A percentile compares a stretch with the other conserved stretches of the same genome.
Evolutionary conservation across 2,888 invertebrate species (phyloP).

Genomic region (Ephialtes manifestator): DNA sequence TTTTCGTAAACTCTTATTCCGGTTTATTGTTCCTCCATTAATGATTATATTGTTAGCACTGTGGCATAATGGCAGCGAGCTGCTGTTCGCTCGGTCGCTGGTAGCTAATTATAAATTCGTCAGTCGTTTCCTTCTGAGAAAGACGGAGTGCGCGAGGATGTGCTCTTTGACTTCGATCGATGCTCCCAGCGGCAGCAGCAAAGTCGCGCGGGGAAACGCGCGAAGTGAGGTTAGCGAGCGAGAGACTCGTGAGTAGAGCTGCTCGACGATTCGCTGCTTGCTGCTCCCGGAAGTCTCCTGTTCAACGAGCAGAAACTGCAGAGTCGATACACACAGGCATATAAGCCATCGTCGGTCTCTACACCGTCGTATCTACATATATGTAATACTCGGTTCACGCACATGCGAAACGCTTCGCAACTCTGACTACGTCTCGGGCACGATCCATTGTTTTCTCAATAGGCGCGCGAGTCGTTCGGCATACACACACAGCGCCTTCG

Average conservation of each 20-base stretch:
- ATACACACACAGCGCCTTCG: slow-evolving; percentile 29
- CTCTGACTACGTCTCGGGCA: slow-evolving; percentile 31
- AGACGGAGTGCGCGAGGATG: slow-evolving; percentile 63
- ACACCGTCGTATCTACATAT: slow-evolving; percentile 1
- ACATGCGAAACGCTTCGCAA: slow-evolving; percentile 45
- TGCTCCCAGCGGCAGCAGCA: slow-evolving; percentile 54
- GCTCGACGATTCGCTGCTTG: slow-evolving; percentile 47
- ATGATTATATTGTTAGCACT: slow-evolving; percentile 57
- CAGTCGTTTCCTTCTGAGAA: slow-evolving; percentile 66
- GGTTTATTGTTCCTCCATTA: slow-evolving; percentile 66
- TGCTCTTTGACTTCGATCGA: slow-evolving; percentile 71
- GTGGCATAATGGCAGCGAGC: slow-evolving; percentile 4
- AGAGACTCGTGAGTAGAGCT: background rate
- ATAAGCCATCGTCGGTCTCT: slow-evolving; percentile 1
- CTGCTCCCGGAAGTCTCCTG: slow-evolving; percentile 66
- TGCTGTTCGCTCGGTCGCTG: slow-evolving; percentile 28
- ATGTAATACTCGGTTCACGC: slow-evolving; percentile 49
- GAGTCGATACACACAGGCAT: slow-evolving; percentile 42
- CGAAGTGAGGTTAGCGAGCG: background rate
- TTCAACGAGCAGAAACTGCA: slow-evolving; percentile 65
- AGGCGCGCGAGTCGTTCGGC: slow-evolving; percentile 54
- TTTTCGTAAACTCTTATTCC: slow-evolving; percentile 50
- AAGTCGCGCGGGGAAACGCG: background rate
- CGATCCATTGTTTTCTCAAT: slow-evolving; percentile 66
- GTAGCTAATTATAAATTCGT: slow-evolving; percentile 67